Conservation (phyloP, 2,113 vertebrate genomes). For the Solenodon paradoxus region DNA sequence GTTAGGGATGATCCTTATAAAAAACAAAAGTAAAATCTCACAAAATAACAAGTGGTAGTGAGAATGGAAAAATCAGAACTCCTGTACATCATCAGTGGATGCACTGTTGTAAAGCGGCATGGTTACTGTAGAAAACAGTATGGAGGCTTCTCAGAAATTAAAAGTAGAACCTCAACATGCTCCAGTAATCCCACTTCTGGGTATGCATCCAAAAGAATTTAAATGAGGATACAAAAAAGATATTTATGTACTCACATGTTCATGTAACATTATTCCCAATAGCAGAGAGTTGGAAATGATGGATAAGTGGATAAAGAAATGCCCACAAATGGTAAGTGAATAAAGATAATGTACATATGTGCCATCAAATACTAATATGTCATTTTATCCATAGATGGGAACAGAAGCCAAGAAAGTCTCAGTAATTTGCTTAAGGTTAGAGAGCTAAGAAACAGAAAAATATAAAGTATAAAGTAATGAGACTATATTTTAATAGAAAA, state of each 20-base stretch:
- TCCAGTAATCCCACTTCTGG: too few relatives aligned
- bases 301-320: not conserved
- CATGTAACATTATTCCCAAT: not conserved
- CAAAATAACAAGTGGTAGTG: not conserved
- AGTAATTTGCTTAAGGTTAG: not conserved
- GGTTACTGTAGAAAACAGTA: too few relatives aligned
- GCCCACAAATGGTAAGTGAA: too few relatives aligned
- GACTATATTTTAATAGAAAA: not conserved
- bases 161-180: not conserved
- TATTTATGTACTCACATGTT: too few relatives aligned
- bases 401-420: not conserved
- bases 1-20: too few relatives aligned
- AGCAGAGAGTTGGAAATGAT: not conserved
- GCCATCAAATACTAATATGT: too few relatives aligned
- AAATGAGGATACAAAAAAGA: too few relatives aligned
- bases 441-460: slow-evolving; percentile 5
- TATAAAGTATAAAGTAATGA: not conserved
- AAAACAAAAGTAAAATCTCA: too few relatives aligned
- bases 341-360: too few relatives aligned
- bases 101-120: not conserved
- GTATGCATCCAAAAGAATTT: too few relatives aligned
- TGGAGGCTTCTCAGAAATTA: not conserved
- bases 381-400: not conserved
- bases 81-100: not conserved
- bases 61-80: not conserved